These are phyloP conservation scores for Icerya purchasi DNA, from an alignment of 2,888 invertebrate species.

Conservation along the genomic window DNA sequence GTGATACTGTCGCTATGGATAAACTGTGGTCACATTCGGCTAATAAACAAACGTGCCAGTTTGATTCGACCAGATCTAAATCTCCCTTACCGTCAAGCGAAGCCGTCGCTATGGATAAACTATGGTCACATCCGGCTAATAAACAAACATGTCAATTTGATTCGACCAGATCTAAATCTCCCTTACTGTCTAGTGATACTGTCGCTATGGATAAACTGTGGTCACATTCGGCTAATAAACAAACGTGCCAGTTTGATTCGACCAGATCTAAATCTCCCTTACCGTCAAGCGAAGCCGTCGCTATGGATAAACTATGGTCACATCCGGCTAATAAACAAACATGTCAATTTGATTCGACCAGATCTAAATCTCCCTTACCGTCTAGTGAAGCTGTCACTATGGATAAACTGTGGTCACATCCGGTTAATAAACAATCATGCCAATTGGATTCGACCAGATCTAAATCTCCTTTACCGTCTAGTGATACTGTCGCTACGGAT, in stretches of 20 bases:
- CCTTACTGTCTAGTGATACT: constrained; percentile 24
- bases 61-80: constrained; percentile 10
- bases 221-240: constrained; percentile 22
- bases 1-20: constrained; percentile 26
- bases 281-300: constrained; percentile 24
- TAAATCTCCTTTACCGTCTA: no score
- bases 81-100: constrained; percentile 25
- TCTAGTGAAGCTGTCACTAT: constrained; percentile 25
- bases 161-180: constrained; percentile 22
- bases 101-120: constrained; percentile 25
- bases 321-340: no score
- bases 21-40: constrained; percentile 23
- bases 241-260: constrained; percentile 6
- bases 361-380: constrained; percentile 22
- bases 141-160: no score
- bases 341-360: no score
- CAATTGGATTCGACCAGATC: no score
- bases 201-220: constrained; percentile 26
- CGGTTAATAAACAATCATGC: no score
- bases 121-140: constrained; percentile 23
- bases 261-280: constrained; percentile 21
- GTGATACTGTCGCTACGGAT: no score
- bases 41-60: no score
- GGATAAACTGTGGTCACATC: constrained; percentile 25
- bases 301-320: constrained; percentile 26